These are phyloP conservation scores for Gorilla gorilla DNA, from an alignment of 2,113 vertebrate species.

Conservation along the genomic window DNA sequence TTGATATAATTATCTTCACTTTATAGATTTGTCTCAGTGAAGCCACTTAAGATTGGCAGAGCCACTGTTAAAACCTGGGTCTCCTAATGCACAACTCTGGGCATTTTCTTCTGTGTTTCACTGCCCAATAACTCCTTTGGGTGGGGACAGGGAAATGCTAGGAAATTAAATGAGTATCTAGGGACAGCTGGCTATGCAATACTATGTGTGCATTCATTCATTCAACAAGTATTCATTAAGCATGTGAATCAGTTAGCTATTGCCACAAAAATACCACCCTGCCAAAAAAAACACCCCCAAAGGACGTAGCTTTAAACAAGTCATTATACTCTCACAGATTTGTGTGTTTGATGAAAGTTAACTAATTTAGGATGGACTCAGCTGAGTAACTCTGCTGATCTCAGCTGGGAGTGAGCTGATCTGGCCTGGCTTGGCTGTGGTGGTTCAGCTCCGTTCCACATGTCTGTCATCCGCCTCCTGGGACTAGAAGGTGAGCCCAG, in stretches of 20 bases:
- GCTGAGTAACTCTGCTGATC: background rate
- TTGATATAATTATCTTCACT: conserved; percentile 21
- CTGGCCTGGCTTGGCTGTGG: background rate
- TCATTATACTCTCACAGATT: conserved; percentile 14
- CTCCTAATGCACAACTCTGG: background rate
- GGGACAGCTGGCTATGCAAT: background rate
- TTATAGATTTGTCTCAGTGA: background rate
- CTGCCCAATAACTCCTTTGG: background rate
- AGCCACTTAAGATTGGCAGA: background rate
- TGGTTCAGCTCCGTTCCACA: background rate
- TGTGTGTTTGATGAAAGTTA: background rate
- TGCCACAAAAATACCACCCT: background rate
- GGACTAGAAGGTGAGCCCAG: background rate
- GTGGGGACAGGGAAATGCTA: background rate
- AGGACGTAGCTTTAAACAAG: background rate
- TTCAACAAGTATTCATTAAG: conserved; percentile 17
- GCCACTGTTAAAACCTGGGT: background rate
- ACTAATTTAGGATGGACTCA: background rate
- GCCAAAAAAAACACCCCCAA: background rate
- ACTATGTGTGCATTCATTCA: background rate
- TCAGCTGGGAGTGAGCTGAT: background rate
- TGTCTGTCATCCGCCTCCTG: background rate
- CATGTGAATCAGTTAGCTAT: background rate
- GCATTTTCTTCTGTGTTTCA: background rate
- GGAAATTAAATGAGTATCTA: background rate